Conservation (phyloP, 2,888 invertebrate genomes). For the Caenorhabditis virilis region DNA sequence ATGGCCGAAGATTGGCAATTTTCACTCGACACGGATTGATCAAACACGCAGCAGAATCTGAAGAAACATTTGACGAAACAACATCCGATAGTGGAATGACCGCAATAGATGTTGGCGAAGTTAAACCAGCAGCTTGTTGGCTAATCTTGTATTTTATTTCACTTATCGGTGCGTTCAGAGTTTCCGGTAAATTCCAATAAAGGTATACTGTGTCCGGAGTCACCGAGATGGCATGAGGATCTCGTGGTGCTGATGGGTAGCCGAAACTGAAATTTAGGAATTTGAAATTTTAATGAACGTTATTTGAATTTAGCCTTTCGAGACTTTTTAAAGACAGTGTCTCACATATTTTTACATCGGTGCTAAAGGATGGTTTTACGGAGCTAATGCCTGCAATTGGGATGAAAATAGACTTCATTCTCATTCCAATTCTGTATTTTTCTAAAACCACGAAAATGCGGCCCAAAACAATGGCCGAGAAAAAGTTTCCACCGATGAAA, state of each 20-base stretch:
- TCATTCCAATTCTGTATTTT: too few species aligned
- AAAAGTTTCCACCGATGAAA: too few species aligned
- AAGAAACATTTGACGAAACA: conserved; percentile 30
- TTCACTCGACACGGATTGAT: conserved; percentile 64
- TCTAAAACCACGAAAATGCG: too few species aligned
- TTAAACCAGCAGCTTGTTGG: conserved; percentile 44
- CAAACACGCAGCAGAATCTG: conserved; percentile 59
- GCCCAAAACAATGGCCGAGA: too few species aligned
- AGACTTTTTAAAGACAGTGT: neutral
- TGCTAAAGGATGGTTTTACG: too few species aligned
- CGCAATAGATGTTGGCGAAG: conserved; percentile 61
- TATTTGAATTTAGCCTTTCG: neutral
- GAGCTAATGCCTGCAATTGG: too few species aligned
- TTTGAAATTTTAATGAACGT: conserved; percentile 1
- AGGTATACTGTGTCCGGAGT: conserved; percentile 65
- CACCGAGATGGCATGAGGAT: conserved; percentile 56
- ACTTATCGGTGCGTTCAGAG: conserved; percentile 62
- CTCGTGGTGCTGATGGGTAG: conserved; percentile 51
- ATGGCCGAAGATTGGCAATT: conserved; percentile 62
- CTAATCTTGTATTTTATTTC: conserved; percentile 64
- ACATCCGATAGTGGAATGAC: conserved; percentile 47
- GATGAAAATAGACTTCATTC: too few species aligned
- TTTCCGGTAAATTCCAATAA: conserved; percentile 63
- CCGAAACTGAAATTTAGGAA: conserved; percentile 32
- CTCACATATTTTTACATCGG: too few species aligned